Evolutionary conservation across 2,113 vertebrate genomes (phyloP).

Genomic region (Triplophysa tibetana): DNA sequence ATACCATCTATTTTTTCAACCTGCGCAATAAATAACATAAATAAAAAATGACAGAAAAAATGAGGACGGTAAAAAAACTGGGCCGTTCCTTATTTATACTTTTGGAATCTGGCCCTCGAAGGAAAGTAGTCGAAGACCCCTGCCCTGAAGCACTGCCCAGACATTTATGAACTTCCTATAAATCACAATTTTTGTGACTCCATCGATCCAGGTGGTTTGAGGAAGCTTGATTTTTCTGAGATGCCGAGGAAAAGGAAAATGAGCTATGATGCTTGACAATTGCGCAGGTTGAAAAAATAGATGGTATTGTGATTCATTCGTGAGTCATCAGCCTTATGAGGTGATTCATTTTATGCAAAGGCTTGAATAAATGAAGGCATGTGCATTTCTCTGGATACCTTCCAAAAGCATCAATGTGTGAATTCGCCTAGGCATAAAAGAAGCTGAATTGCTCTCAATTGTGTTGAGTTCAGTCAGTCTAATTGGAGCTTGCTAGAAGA

Average conservation of each 20-base stretch:
- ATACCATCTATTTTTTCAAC: neutral
- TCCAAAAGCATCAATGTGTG: neutral
- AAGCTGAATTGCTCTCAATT: constrained; percentile 2
- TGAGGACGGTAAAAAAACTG: too few relatives aligned
- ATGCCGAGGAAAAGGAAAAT: neutral
- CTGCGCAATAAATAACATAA: too few relatives aligned
- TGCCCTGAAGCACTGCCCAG: too few relatives aligned
- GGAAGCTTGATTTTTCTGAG: neutral
- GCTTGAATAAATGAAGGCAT: neutral
- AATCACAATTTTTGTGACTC: neutral
- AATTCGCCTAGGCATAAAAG: neutral
- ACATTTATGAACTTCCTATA: neutral
- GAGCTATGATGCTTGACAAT: neutral
- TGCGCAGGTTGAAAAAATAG: neutral
- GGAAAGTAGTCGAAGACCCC: too few relatives aligned
- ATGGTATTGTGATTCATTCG: neutral
- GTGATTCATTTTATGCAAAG: constrained; percentile 7
- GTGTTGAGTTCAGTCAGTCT: constrained; percentile 16
- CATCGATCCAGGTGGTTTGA: neutral
- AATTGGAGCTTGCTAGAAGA: constrained; percentile 29
- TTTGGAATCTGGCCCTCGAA: too few relatives aligned
- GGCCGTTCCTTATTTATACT: too few relatives aligned
- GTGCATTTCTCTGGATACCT: neutral
- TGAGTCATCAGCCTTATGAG: neutral
- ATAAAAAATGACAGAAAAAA: too few relatives aligned